Conservation (phyloP, 1,140 invertebrate genomes). For the Drosophila kepulauana region DNA sequence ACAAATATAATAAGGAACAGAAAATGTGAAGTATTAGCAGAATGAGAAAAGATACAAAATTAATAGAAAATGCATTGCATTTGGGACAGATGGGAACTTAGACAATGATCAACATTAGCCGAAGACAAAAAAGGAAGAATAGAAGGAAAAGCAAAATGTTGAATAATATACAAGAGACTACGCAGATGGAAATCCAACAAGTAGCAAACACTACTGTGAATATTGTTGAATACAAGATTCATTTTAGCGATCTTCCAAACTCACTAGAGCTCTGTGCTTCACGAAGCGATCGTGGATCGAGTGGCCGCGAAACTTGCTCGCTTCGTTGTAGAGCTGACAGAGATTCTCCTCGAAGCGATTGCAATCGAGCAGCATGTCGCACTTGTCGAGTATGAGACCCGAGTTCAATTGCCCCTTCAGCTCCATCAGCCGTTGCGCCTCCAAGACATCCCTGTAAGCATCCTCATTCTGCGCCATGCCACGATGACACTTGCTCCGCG, state of each 20-base stretch:
- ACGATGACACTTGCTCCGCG: not conserved
- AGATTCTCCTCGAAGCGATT: slow-evolving; percentile 58
- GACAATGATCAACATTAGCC: too few species aligned
- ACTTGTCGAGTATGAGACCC: slow-evolving; percentile 9
- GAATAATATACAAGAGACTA: too few species aligned
- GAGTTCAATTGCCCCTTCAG: not conserved
- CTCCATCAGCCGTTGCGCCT: slow-evolving; percentile 26
- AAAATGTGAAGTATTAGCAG: too few species aligned
- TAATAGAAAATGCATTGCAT: too few species aligned
- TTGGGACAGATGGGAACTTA: too few species aligned
- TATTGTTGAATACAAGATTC: too few species aligned
- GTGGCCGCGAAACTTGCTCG: not conserved
- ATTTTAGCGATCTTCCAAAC: not conserved
- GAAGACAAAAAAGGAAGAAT: too few species aligned
- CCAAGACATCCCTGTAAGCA: slow-evolving; percentile 28
- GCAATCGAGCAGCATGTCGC: slow-evolving; percentile 43
- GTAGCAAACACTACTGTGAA: too few species aligned
- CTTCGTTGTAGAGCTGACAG: slow-evolving; percentile 19
- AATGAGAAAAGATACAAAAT: too few species aligned
- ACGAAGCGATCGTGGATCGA: slow-evolving; percentile 2
- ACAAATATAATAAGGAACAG: too few species aligned
- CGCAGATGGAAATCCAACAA: too few species aligned
- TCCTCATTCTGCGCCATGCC: slow-evolving; percentile 25
- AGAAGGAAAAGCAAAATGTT: too few species aligned
- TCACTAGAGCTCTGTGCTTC: slow-evolving; percentile 16